Base-by-base conservation (phyloP, 1,140 invertebrate species). In the Holotrichia oblita region DNA sequence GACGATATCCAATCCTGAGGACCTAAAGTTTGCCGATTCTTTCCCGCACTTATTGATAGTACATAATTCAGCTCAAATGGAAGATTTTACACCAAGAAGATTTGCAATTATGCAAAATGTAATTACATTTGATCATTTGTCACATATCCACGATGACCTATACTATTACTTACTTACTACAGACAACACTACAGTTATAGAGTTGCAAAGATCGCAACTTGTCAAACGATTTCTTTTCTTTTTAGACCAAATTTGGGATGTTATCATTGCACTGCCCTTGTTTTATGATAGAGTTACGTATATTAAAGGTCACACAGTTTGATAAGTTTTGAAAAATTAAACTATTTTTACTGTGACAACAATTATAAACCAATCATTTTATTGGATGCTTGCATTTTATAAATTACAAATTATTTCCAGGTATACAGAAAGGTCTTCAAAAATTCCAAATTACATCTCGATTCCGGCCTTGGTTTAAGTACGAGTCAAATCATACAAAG, bases 41-140 rank as follows among this genome's bases (percentile, higher is more conserved):
- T 93, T 93, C 85, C 94, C 94, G 4, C 93, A 95, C 83, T 85
- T 95, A 76, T 86, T 96, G 27, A 91, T 96, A 84, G 85, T 96
- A 6, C 93, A 96, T 64, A 96, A 95, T 86, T 92, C 92, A 85
- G 92, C 92, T 40, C 89, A 90, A 81, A 83, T 92, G 73, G 90
- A 93, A 79, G 93, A 95, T 85, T 95, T 93, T 81, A 90, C 89
- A 42, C 90, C 91, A 0, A 86, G 87, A n/a, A 89, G 87, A 76
- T 89, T 94, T 64, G 90, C 90, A 81, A 88, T 87, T 61, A 92
- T 95, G 89, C 93, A 93, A 87, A 91, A 89, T 77, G 83, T 90
- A 48, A 88, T 88, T 24, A 27, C 0, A 48, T 0, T 14, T 48
- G 1, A 34, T 34, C 27, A 34, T 34, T 34, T 34, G 1, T 34